Evolutionary conservation across 2,888 invertebrate species (phyloP), one percentile per base, ranked within the genome.

Genomic region (Sympetrum striolatum): DNA sequence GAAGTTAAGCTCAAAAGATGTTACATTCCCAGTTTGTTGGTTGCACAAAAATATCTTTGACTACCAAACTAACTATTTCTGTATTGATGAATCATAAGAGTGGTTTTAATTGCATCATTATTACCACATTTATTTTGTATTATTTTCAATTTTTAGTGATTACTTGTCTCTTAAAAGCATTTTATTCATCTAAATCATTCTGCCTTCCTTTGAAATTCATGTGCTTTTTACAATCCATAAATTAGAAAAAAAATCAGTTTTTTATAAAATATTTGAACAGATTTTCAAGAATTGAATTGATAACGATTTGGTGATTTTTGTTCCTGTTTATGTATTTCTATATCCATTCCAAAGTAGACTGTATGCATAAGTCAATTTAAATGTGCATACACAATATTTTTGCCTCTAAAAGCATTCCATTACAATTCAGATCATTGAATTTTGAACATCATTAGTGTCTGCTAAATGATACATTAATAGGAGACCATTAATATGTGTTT

Each of bases 341-440:
- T 73, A 86, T 86, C 37, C 86, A 86, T 86, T 86, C 86, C 86
- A 86, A 60, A 60, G 86, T 73, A 73, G 31, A 15, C 73, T 73
- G 25, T 73, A 73, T 73, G 73, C 31, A 31, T 73, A 86, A 86
- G 60, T 64, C 60, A 60, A 86, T 5, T 64, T 37, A 64, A 64
- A 64, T 86, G 60, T 86, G 58, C 86, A 86, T 86, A 60, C 60
- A 37, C 64, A 37, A 86, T 60, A 22, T 64, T 22, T 58, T 73
- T 73, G 25, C 22, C 25, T 35, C 60, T 86, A 35, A 37, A 86
- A 37, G 37, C 86, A 86, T 86, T 60, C 86, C 86, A 86, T 12
- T 18, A 25, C 18, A 73, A 31, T 73, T 73, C 25, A 31, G 31
- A 73, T 31, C 31, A 73, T 31, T 73, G 25, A 25, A 31, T 73